phyloP scores from a whole-genome alignment of 2,888 invertebrate species.

The Drosophila monieri region DNA sequence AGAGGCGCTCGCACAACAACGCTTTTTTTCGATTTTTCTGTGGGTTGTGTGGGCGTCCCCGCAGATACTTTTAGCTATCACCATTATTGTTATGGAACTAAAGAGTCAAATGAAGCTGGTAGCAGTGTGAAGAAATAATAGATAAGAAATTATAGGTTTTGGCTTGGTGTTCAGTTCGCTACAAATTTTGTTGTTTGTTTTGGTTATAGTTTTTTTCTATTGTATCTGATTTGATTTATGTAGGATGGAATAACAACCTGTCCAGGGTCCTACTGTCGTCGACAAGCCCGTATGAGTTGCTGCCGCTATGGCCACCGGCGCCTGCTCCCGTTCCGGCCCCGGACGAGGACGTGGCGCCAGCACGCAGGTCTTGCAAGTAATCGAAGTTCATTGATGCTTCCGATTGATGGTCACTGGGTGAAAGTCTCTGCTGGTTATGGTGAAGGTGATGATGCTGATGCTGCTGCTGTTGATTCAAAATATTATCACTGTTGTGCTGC shows the following conservation, averaged over 20 bases:
- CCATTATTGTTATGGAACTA: constrained; percentile 43
- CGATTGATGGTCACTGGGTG: constrained; percentile 70
- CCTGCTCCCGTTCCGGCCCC: constrained; percentile 22
- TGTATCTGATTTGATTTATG: constrained; percentile 33
- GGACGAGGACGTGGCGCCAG: constrained; percentile 54
- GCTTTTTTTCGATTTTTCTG: constrained; percentile 19
- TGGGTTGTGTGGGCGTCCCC: constrained; percentile 59
- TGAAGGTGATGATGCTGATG: neutral
- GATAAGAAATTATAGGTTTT: constrained; percentile 20
- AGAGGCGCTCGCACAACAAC: constrained; percentile 64
- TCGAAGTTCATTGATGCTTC: constrained; percentile 83
- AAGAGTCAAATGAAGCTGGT: constrained; percentile 39
- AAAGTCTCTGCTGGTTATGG: constrained; percentile 13
- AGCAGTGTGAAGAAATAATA: constrained; percentile 34
- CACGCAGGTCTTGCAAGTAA: constrained; percentile 80
- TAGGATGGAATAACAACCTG: constrained; percentile 81
- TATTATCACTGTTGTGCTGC: constrained; percentile 56
- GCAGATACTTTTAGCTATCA: constrained; percentile 59
- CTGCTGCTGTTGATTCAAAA: constrained; percentile 42
- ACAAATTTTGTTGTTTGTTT: constrained; percentile 3
- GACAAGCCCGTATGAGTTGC: constrained; percentile 72
- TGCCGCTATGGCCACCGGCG: constrained; percentile 34
- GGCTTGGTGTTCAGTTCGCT: constrained; percentile 36
- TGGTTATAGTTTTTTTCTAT: constrained; percentile 13
- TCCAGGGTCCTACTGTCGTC: constrained; percentile 82